A percentile compares a stretch with the other conserved stretches of the same genome.
These are phyloP conservation scores for Petrolisthes cinctipes DNA, from an alignment of 2,888 invertebrate species.

Conservation along the genomic window DNA sequence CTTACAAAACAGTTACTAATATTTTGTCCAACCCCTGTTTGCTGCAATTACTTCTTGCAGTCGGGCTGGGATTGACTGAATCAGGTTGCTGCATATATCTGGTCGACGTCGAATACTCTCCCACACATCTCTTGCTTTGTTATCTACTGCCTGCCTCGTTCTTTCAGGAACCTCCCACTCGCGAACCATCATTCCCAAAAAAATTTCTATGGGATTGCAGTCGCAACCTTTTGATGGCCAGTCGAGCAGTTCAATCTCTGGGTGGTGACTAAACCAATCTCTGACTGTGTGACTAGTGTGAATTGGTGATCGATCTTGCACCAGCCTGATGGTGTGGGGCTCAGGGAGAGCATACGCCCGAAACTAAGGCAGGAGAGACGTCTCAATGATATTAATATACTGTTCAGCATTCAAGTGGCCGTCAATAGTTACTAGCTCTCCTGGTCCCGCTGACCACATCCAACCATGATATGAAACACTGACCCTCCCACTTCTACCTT, in stretches of 20 bases:
- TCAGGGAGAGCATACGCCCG: not conserved
- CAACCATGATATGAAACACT: not conserved
- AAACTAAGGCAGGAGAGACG: not conserved
- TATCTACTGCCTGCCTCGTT: not conserved
- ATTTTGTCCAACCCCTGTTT: not conserved
- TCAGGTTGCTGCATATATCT: constrained; percentile 8
- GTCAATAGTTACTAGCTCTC: too few relatives aligned
- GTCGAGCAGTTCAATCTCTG: not conserved
- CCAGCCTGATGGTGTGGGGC: constrained; percentile 3
- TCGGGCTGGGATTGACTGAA: not conserved
- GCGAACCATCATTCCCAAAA: not conserved
- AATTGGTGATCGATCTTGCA: not conserved
- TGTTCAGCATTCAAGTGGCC: too few relatives aligned
- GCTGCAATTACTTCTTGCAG: constrained; percentile 7
- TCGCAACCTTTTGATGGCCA: constrained; percentile 11
- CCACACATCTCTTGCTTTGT: not conserved
- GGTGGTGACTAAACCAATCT: constrained; percentile 16
- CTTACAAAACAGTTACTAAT: not conserved
- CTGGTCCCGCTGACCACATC: constrained; percentile 1
- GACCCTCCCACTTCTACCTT: not conserved
- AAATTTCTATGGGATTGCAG: not conserved
- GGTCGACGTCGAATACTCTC: not conserved
- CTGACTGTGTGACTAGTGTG: not conserved
- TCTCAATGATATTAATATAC: not conserved
- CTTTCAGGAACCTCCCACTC: constrained; percentile 12